Conservation (phyloP, 1,140 invertebrate genomes). For the Acyrthosiphon pisum region DNA sequence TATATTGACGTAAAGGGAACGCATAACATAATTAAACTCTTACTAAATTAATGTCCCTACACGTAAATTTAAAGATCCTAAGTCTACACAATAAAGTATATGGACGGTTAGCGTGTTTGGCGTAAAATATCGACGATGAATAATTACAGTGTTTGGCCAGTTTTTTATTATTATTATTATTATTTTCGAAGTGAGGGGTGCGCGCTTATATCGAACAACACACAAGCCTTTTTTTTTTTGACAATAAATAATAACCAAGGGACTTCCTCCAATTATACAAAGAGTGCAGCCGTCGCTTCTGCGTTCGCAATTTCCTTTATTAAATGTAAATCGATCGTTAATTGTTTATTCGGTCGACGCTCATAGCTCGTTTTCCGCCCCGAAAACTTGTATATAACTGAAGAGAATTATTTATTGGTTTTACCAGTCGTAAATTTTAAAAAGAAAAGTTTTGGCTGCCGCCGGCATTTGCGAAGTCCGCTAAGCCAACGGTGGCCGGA, state of each 20-base stretch:
- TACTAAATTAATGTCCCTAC: constrained; percentile 55
- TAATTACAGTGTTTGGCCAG: constrained; percentile 50
- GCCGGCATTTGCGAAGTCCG: constrained; percentile 37
- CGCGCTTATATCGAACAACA: constrained; percentile 46
- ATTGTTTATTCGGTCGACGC: constrained; percentile 56
- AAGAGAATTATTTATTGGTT: constrained; percentile 57
- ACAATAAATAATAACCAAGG: constrained; percentile 56
- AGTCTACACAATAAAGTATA: constrained; percentile 49
- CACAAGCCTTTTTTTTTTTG: constrained; percentile 51
- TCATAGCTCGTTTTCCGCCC: constrained; percentile 53
- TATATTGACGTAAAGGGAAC: constrained; percentile 37
- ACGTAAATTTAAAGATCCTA: constrained; percentile 50
- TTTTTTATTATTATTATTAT: constrained; percentile 47
- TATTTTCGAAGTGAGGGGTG: constrained; percentile 45
- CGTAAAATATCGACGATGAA: constrained; percentile 54
- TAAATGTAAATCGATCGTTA: constrained; percentile 58
- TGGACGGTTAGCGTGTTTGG: constrained; percentile 31
- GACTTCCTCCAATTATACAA: constrained; percentile 52
- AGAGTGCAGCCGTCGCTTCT: constrained; percentile 50
- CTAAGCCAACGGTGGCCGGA: constrained; percentile 26
- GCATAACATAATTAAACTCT: constrained; percentile 52
- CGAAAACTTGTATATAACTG: constrained; percentile 53
- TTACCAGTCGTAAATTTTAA: constrained; percentile 56
- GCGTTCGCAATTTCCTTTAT: constrained; percentile 57
- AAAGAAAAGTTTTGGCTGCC: constrained; percentile 50